Conservation (phyloP, 2,888 invertebrate species). For the Microchrysa polita region DNA sequence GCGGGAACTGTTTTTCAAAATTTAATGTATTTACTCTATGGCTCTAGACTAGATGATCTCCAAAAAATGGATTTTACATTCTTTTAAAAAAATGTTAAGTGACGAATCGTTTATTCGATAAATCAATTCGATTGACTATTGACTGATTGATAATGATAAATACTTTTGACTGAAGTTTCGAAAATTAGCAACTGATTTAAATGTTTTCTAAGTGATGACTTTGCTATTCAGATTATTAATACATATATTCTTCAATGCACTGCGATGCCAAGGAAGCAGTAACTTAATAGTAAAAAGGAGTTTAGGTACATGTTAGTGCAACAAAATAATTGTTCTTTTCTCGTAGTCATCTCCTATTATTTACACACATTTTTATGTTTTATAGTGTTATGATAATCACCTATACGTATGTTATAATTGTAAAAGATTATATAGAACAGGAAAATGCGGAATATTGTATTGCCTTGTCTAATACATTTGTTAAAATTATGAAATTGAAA, state of each 20-base stretch:
- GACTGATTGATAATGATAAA: conserved; percentile 13
- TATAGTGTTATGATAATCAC: neutral
- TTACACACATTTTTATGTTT: neutral
- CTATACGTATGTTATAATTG: neutral
- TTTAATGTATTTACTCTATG: neutral
- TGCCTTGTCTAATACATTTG: conserved; percentile 24
- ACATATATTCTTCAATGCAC: neutral
- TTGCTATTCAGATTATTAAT: neutral
- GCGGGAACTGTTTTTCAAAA: neutral
- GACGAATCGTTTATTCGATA: neutral
- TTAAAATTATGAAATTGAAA: conserved; percentile 7
- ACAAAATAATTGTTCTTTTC: neutral
- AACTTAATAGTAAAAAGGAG: too few relatives aligned
- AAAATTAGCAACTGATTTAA: neutral
- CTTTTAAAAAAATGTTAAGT: neutral
- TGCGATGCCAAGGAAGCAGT: neutral
- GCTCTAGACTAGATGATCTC: neutral
- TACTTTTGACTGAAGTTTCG: neutral
- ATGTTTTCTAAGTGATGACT: neutral
- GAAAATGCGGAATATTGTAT: neutral
- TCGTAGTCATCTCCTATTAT: neutral
- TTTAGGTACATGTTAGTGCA: too few relatives aligned
- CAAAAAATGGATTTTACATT: conserved; percentile 10
- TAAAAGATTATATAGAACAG: neutral
- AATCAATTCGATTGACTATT: neutral